A percentile compares a stretch with the other conserved stretches of the same genome.
These are phyloP conservation scores for Apodemus agrarius DNA, from an alignment of 2,797 vertebrate species.

Conservation along the genomic window DNA sequence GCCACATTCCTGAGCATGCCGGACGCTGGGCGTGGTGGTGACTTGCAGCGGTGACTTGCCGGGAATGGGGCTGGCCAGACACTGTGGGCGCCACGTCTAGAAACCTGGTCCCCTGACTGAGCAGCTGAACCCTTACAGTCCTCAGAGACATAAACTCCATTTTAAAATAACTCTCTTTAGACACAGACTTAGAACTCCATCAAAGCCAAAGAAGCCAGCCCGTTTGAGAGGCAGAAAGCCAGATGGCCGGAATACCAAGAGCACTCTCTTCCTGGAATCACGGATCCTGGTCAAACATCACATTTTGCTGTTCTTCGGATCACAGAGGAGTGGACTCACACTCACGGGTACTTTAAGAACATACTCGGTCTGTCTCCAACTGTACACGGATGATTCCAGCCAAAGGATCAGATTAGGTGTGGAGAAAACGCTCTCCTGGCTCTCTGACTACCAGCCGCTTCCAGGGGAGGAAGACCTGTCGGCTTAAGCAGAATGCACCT, in stretches of 20 bases:
- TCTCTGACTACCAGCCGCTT: not conserved
- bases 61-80: not conserved
- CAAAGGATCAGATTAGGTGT: not conserved
- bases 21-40: not conserved
- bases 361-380: not conserved
- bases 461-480: not conserved
- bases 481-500: not conserved
- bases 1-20: no score
- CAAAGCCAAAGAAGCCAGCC: not conserved
- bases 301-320: not conserved
- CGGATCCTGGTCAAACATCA: not conserved
- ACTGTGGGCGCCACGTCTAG: rapidly evolving
- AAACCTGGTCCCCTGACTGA: not conserved
- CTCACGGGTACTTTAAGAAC: rapidly evolving
- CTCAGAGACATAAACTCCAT: not conserved
- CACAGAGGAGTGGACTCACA: not conserved
- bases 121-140: not conserved
- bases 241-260: not conserved
- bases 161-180: slow-evolving; percentile 10
- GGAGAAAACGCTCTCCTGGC: not conserved
- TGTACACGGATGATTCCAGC: not conserved
- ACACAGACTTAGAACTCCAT: not conserved
- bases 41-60: not conserved
- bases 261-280: not conserved
- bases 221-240: not conserved